A percentile compares a stretch with the other conserved stretches of the same genome.
phyloP scores from a whole-genome alignment of 1,140 invertebrate species.

The Drosophila kohkoa region DNA sequence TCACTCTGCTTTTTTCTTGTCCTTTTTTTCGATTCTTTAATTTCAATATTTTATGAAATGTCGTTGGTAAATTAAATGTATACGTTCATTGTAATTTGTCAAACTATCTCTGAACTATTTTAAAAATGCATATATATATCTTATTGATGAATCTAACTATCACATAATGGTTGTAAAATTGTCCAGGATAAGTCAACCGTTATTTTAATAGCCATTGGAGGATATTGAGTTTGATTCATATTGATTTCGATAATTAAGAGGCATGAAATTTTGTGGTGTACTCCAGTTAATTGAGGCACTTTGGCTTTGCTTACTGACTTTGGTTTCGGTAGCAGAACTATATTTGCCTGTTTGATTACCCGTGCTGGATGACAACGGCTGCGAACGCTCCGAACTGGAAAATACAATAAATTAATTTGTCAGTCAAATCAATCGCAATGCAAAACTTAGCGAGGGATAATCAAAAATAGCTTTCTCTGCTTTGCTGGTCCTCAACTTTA shows the following conservation, averaged over 20 bases:
- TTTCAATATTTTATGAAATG: no score
- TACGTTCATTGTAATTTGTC: no score
- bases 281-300: slow-evolving; percentile 77
- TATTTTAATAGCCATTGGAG: slow-evolving; percentile 11
- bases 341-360: slow-evolving; percentile 85
- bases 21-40: no score
- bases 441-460: not conserved
- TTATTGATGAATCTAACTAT: no score
- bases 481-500: slow-evolving; percentile 66
- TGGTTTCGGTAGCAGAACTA: slow-evolving; percentile 89
- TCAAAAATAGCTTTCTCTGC: slow-evolving; percentile 10
- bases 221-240: slow-evolving; percentile 41
- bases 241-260: slow-evolving; percentile 42
- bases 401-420: slow-evolving; percentile 8
- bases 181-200: slow-evolving; percentile 7
- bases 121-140: no score
- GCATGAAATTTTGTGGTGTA: slow-evolving; percentile 77
- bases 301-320: slow-evolving; percentile 97
- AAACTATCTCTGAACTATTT: no score
- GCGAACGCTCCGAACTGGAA: slow-evolving; percentile 81
- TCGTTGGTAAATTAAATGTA: no score
- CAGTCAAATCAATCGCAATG: not conserved
- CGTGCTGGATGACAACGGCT: slow-evolving; percentile 72
- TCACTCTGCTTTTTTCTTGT: no score
- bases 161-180: no score